phyloP scores from a whole-genome alignment of 2,888 invertebrate genomes.

The Andrena flavipes region DNA sequence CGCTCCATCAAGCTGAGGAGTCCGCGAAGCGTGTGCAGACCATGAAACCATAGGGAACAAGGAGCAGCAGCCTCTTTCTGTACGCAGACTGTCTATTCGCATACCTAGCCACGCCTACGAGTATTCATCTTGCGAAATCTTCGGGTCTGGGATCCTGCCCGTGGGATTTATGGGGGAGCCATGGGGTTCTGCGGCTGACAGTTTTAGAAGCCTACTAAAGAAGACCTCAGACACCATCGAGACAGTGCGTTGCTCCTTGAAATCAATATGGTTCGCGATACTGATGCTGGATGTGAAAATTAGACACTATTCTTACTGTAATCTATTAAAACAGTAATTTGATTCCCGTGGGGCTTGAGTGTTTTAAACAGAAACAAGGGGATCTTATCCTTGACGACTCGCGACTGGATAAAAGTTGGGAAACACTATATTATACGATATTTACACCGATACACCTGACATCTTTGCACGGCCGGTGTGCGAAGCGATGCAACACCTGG shows the following conservation, averaged over 20 bases:
- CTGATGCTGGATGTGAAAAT: background rate
- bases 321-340: no score
- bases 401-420: background rate
- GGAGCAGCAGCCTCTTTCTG: constrained; percentile 7
- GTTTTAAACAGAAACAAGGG: no score
- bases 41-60: background rate
- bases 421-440: constrained; percentile 3
- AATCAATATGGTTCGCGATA: background rate
- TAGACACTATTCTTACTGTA: background rate
- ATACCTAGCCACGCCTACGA: constrained; percentile 57
- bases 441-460: constrained; percentile 46
- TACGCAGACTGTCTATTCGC: constrained; percentile 13
- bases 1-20: constrained; percentile 21
- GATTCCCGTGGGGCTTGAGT: no score
- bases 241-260: constrained; percentile 3
- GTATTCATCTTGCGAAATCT: constrained; percentile 58
- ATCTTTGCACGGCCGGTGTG: constrained; percentile 42
- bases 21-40: background rate
- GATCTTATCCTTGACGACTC: no score
- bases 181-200: constrained; percentile 57
- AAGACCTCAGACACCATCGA: constrained; percentile 41
- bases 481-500: constrained; percentile 56
- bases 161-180: constrained; percentile 62
- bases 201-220: constrained; percentile 57
- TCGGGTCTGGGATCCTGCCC: constrained; percentile 43